A percentile compares a stretch with the other conserved stretches of the same genome.
These are phyloP conservation scores for Heliothis subflexa DNA, from an alignment of 1,140 invertebrate species.

Conservation along the genomic window DNA sequence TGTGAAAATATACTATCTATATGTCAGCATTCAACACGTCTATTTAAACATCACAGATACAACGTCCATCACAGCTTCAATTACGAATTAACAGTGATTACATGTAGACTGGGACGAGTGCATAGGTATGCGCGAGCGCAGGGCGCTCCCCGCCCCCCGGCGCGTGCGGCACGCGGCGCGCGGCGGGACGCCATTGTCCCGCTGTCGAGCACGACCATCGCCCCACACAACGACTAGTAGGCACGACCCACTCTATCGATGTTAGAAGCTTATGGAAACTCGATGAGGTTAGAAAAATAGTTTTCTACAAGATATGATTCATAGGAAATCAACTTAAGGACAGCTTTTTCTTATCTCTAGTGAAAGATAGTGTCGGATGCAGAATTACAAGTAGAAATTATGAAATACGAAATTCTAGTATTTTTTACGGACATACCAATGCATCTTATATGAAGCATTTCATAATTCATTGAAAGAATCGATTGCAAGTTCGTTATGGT, in stretches of 20 bases:
- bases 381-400: too few relatives aligned
- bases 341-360: too few relatives aligned
- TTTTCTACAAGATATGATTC: too few relatives aligned
- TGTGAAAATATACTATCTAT: too few relatives aligned
- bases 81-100: conserved; percentile 33
- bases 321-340: too few relatives aligned
- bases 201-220: conserved; percentile 62
- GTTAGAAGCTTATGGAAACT: neutral
- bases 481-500: too few relatives aligned
- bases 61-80: neutral
- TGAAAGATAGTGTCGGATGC: too few relatives aligned
- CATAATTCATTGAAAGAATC: too few relatives aligned
- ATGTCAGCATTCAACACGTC: neutral
- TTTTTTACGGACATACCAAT: too few relatives aligned
- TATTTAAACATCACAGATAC: neutral
- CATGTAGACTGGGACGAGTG: neutral
- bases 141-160: conserved; percentile 13
- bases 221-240: conserved; percentile 66
- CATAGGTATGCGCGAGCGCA: conserved; percentile 8
- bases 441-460: too few relatives aligned
- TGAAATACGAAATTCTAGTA: too few relatives aligned
- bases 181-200: conserved; percentile 74
- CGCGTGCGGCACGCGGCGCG: conserved; percentile 53
- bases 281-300: too few relatives aligned
- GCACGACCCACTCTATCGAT: conserved; percentile 22